A percentile compares a stretch with the other conserved stretches of the same genome.
Conservation (phyloP, 2,797 vertebrate genomes). For the Gouania willdenowi region DNA sequence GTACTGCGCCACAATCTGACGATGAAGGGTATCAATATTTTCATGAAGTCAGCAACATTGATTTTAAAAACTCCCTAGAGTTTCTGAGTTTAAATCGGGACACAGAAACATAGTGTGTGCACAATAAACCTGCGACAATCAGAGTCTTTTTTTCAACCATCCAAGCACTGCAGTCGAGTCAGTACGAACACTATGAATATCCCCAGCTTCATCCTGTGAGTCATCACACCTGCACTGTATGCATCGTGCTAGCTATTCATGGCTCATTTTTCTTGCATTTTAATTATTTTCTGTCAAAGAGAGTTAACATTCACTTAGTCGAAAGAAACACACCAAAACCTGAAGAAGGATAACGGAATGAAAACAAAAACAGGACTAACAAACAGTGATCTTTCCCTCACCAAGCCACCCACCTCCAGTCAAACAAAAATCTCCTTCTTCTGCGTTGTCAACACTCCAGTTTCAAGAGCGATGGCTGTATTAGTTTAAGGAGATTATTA, state of each 20-base stretch:
- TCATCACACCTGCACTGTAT: constrained; percentile 56
- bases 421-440: constrained; percentile 64
- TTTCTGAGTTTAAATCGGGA: no score
- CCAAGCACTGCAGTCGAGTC: constrained; percentile 14
- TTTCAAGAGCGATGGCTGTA: constrained; percentile 66
- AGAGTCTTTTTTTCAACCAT: no score
- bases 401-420: not conserved
- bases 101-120: no score
- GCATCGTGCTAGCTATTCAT: constrained; percentile 59
- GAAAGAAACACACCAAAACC: constrained; percentile 25
- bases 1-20: no score
- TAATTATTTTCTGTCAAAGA: constrained; percentile 17
- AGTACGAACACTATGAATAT: constrained; percentile 35
- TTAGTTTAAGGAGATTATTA: constrained; percentile 73
- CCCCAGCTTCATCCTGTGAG: constrained; percentile 47
- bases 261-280: constrained; percentile 39
- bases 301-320: constrained; percentile 24
- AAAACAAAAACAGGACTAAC: constrained; percentile 6
- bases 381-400: constrained; percentile 29
- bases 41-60: no score
- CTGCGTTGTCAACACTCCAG: constrained; percentile 48
- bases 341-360: no score
- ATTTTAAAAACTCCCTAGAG: no score
- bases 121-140: no score
- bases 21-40: no score